These are phyloP conservation scores for Lasiurus borealis DNA, from an alignment of 2,113 vertebrate species.

Conservation along the genomic window DNA sequence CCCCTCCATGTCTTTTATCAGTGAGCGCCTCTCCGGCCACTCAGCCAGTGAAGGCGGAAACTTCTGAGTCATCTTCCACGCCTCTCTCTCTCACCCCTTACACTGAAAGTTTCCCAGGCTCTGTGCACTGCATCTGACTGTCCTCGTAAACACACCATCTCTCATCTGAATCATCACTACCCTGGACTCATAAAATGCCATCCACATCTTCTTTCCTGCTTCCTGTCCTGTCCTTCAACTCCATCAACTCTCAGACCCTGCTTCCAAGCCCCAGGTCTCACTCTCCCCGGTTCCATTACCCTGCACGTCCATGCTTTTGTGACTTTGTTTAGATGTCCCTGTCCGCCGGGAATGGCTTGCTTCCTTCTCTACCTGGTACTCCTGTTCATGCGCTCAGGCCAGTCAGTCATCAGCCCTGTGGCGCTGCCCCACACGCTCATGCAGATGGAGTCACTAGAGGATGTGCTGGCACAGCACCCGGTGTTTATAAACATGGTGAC, in stretches of 20 bases:
- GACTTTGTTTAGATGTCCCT: neutral
- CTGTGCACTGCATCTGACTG: neutral
- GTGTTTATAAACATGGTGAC: neutral
- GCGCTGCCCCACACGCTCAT: neutral
- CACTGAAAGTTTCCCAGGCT: neutral
- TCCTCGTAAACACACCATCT: neutral
- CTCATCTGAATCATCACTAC: neutral
- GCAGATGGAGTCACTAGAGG: neutral
- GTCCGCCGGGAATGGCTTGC: neutral
- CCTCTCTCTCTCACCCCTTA: neutral
- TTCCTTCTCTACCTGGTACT: neutral
- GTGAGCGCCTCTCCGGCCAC: neutral
- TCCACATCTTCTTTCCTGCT: neutral
- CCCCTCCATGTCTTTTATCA: neutral
- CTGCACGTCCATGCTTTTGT: neutral
- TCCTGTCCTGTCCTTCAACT: neutral
- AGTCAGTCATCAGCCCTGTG: neutral
- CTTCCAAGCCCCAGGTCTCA: neutral
- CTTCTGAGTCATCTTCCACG: neutral
- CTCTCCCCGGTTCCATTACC: neutral
- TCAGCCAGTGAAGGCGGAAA: neutral
- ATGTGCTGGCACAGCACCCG: neutral
- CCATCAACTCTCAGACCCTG: neutral
- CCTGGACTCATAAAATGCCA: neutral
- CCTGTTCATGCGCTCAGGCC: neutral